These are phyloP conservation scores for Calosoma granatense DNA, from an alignment of 1,140 invertebrate genomes.

Conservation along the genomic window DNA sequence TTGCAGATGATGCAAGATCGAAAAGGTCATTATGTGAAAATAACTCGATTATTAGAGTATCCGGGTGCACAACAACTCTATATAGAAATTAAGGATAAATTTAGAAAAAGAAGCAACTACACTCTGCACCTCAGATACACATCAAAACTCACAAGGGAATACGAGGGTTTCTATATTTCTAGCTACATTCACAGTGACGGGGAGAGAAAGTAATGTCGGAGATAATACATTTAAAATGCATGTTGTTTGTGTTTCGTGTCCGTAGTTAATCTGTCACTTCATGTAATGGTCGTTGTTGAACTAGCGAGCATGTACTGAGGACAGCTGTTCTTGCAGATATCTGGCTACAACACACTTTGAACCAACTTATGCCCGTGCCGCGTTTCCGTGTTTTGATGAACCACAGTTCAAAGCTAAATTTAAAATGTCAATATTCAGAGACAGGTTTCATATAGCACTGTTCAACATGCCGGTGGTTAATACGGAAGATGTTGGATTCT, in stretches of 20 bases:
- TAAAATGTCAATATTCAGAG: constrained; percentile 77
- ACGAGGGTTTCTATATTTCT: constrained; percentile 88
- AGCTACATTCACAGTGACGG: constrained; percentile 66
- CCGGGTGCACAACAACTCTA: constrained; percentile 75
- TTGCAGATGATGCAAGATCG: constrained; percentile 58
- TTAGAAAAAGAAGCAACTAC: constrained; percentile 69
- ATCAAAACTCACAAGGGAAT: constrained; percentile 63
- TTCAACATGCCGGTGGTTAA: constrained; percentile 86
- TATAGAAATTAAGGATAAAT: constrained; percentile 70
- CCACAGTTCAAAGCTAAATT: constrained; percentile 91
- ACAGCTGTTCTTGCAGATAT: constrained; percentile 46
- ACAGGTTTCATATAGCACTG: constrained; percentile 75
- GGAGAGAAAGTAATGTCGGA: constrained; percentile 58
- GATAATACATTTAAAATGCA: background rate
- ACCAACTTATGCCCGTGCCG: constrained; percentile 82
- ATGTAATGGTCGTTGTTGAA: background rate
- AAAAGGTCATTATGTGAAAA: constrained; percentile 58
- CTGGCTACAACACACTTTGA: constrained; percentile 93
- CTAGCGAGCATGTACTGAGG: constrained; percentile 10
- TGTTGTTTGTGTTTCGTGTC: background rate
- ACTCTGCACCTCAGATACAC: constrained; percentile 76
- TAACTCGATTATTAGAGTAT: constrained; percentile 68
- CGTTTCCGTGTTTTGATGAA: constrained; percentile 97
- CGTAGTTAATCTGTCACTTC: constrained; percentile 5
- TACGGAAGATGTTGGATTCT: constrained; percentile 77